phyloP scores from a whole-genome alignment of 2,797 vertebrate species.

The Columba guinea region DNA sequence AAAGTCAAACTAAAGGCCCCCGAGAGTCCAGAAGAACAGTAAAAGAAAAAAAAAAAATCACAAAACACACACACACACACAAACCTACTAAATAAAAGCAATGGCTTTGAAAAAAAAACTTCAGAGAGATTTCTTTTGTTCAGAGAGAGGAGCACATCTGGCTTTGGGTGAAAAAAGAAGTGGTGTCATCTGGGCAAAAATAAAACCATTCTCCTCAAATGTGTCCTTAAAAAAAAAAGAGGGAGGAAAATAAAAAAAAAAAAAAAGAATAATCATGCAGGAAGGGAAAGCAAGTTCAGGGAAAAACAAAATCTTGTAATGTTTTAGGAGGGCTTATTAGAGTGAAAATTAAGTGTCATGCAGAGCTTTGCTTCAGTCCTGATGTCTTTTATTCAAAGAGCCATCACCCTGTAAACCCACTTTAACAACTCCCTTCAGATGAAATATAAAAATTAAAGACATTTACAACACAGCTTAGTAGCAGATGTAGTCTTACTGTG shows the following conservation, averaged over 20 bases:
- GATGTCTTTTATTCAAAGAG: conserved; percentile 81
- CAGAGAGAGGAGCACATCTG: conserved; percentile 75
- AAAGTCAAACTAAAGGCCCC: background rate
- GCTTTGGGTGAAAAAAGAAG: conserved; percentile 76
- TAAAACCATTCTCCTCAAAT: conserved; percentile 66
- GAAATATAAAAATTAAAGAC: conserved; percentile 85
- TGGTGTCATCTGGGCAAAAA: conserved; percentile 75
- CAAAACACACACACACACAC: background rate
- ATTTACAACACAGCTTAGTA: conserved; percentile 86
- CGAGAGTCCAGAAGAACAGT: background rate
- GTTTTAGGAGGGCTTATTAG: conserved; percentile 81
- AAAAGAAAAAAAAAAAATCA: conserved; percentile 4
- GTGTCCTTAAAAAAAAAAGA: conserved; percentile 67
- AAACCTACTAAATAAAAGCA: conserved; percentile 59
- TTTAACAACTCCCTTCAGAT: conserved; percentile 83
- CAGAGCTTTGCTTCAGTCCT: conserved; percentile 74
- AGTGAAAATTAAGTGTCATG: conserved; percentile 79
- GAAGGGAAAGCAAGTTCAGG: conserved; percentile 55
- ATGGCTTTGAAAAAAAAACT: conserved; percentile 73
- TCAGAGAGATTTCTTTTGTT: conserved; percentile 77
- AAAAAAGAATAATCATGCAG: background rate
- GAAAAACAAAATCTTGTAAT: conserved; percentile 70
- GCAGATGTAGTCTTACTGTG: conserved; percentile 82
- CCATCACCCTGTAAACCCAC: conserved; percentile 79
- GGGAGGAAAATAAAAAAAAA: background rate